Evolutionary conservation across 2,888 invertebrate genomes (phyloP).

Genomic region (Argyra leucocephala): DNA sequence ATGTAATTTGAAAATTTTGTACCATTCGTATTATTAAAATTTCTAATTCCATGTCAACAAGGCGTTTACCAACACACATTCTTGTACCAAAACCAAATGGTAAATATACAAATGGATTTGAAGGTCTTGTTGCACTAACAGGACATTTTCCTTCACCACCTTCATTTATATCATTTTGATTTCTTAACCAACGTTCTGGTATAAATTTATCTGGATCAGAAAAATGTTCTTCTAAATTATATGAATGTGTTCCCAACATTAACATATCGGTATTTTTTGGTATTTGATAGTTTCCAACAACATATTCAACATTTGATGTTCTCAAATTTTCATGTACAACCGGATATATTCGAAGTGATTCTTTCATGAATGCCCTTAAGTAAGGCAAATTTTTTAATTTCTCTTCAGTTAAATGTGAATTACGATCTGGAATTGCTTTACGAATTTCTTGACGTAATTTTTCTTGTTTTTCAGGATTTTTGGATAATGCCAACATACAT

Average conservation of each 20-base stretch:
- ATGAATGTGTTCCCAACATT: conserved; percentile 54
- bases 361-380: conserved; percentile 62
- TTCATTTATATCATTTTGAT: conserved; percentile 19
- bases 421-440: conserved; percentile 40
- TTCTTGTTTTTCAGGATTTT: conserved; percentile 52
- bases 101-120: conserved; percentile 49
- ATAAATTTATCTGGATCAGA: conserved; percentile 51
- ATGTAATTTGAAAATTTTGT: conserved; percentile 33
- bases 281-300: conserved; percentile 53
- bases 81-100: conserved; percentile 63
- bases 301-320: conserved; percentile 47
- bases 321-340: conserved; percentile 51
- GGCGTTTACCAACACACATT: conserved; percentile 58
- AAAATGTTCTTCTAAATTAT: conserved; percentile 52
- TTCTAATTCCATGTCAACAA: conserved; percentile 63
- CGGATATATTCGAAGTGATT: conserved; percentile 55
- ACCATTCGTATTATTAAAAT: conserved; percentile 42
- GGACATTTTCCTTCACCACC: conserved; percentile 7
- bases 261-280: conserved; percentile 58
- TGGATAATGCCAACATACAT: conserved; percentile 51
- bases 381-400: conserved; percentile 48
- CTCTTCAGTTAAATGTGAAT: conserved; percentile 40
- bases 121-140: conserved; percentile 20
- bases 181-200: conserved; percentile 62
- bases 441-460: conserved; percentile 50